phyloP scores from a whole-genome alignment of 2,113 vertebrate genomes.

The Phainopepla nitens region DNA sequence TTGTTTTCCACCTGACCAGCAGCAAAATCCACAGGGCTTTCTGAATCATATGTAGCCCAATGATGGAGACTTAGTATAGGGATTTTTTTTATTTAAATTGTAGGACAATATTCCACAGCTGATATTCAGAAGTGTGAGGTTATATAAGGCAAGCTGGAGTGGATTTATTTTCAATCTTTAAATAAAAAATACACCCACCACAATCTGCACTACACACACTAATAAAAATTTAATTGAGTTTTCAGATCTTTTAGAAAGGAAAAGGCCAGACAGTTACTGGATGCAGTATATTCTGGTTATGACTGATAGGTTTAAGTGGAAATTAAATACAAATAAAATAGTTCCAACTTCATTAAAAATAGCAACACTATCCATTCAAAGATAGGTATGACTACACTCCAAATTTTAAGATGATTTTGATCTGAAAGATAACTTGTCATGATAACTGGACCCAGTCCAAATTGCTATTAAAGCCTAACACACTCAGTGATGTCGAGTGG shows the following conservation, averaged over 20 bases:
- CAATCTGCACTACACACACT: not conserved
- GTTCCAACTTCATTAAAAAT: not conserved
- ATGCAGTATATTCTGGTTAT: not conserved
- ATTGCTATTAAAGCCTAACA: not conserved
- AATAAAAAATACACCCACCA: not conserved
- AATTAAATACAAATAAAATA: not conserved
- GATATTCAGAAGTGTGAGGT: not conserved
- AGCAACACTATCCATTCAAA: not conserved
- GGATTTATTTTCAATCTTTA: not conserved
- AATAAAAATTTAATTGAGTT: not conserved
- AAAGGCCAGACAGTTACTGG: not conserved
- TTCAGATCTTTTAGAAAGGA: not conserved
- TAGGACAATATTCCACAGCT: not conserved
- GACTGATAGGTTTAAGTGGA: not conserved
- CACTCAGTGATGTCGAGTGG: not conserved
- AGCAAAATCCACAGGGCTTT: not conserved
- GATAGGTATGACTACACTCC: not conserved
- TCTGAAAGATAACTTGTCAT: not conserved
- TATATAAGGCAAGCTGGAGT: not conserved
- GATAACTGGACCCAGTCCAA: not conserved
- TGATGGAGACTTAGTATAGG: not conserved
- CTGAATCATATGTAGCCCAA: not conserved
- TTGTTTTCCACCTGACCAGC: conserved; percentile 11
- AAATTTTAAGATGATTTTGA: not conserved
- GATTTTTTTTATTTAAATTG: not conserved